Conservation (phyloP, 2,113 vertebrate genomes). For the Perca flavescens region DNA sequence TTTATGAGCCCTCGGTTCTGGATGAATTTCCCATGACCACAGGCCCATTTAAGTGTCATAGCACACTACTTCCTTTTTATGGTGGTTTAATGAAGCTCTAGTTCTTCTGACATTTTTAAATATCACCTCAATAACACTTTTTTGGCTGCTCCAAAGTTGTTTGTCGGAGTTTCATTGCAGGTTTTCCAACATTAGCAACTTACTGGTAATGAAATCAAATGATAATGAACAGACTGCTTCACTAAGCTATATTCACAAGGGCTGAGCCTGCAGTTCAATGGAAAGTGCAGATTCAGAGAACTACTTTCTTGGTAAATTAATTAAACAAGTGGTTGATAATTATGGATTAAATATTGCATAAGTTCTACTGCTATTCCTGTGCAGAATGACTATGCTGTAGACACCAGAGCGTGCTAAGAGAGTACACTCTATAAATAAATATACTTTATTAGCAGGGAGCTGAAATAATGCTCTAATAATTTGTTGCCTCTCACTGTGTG, state of each 20-base stretch:
- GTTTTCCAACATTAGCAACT: conserved; percentile 51
- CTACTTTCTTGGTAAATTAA: conserved; percentile 4
- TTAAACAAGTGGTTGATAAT: conserved; percentile 37
- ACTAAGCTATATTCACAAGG: conserved; percentile 50
- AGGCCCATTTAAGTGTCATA: conserved; percentile 52
- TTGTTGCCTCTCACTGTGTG: not conserved
- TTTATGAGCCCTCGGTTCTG: conserved; percentile 55
- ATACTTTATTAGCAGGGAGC: not conserved
- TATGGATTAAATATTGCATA: conserved; percentile 21
- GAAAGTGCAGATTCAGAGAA: conserved; percentile 30
- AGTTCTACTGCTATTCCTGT: conserved; percentile 11
- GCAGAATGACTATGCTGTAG: not conserved
- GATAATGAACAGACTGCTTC: conserved; percentile 59
- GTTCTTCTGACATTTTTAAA: conserved; percentile 40
- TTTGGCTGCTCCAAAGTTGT: conserved; percentile 28
- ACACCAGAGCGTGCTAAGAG: not conserved
- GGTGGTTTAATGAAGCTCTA: conserved; percentile 48
- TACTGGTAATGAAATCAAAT: conserved; percentile 38
- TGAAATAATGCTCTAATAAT: not conserved
- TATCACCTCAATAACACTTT: conserved; percentile 32
- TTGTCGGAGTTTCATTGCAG: conserved; percentile 28
- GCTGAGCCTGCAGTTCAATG: conserved; percentile 59
- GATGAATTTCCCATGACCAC: conserved; percentile 52
- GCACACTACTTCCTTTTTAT: conserved; percentile 45
- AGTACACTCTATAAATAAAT: not conserved